Evolutionary conservation across 2,888 invertebrate genomes (phyloP).

Genomic region (Synanthedon tipuliformis): DNA sequence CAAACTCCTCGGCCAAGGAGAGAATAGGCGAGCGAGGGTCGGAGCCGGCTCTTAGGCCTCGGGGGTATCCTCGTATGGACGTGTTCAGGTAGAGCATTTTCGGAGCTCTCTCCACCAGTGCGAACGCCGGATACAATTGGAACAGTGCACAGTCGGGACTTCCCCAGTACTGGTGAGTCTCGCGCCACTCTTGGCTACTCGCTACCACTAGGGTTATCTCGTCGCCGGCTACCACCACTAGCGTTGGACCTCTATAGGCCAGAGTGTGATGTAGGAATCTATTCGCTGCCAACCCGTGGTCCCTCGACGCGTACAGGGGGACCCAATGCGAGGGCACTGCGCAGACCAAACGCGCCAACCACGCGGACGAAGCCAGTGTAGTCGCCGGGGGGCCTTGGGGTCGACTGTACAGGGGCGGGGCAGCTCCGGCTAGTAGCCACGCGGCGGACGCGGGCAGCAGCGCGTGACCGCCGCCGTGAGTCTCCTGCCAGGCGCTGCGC

Average conservation of each 20-base stretch:
- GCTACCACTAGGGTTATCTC: constrained; percentile 82
- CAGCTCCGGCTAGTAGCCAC: constrained; percentile 77
- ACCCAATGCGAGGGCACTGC: constrained; percentile 86
- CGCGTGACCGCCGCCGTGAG: constrained; percentile 39
- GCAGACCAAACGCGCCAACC: constrained; percentile 74
- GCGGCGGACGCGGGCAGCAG: constrained; percentile 75
- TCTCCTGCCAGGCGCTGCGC: constrained; percentile 35
- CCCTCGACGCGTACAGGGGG: constrained; percentile 83
- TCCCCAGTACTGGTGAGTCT: constrained; percentile 87
- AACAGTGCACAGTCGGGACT: constrained; percentile 81
- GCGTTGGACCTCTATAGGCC: constrained; percentile 78
- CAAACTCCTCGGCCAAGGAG: constrained; percentile 80
- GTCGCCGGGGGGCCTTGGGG: constrained; percentile 33
- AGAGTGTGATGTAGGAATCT: constrained; percentile 90
- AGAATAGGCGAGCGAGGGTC: constrained; percentile 84
- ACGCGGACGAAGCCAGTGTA: constrained; percentile 64
- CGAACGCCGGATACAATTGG: constrained; percentile 76
- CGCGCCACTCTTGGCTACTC: constrained; percentile 85
- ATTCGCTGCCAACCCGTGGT: constrained; percentile 90
- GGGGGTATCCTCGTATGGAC: constrained; percentile 84
- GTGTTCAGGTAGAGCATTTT: constrained; percentile 85
- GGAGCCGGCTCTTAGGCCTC: constrained; percentile 83
- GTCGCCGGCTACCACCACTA: constrained; percentile 70
- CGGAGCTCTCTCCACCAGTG: not conserved
- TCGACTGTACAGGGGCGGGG: constrained; percentile 70